Conservation (phyloP, 2,797 vertebrate species). For the Emydoidea blandingii region DNA sequence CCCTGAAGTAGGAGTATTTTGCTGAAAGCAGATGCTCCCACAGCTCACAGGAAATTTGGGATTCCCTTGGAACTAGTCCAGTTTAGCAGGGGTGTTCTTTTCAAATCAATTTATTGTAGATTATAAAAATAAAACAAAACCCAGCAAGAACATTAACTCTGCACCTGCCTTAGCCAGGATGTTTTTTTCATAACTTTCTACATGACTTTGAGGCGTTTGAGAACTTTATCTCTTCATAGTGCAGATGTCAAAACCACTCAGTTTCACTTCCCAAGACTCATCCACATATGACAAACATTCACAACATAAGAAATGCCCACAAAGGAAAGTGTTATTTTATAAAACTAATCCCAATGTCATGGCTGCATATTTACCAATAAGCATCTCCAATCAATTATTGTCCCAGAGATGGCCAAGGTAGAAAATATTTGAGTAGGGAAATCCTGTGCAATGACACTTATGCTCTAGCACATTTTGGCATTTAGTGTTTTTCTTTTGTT, state of each 20-base stretch:
- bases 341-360: slow-evolving; percentile 42
- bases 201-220: slow-evolving; percentile 7
- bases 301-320: neutral
- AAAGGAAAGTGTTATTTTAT: slow-evolving; percentile 24
- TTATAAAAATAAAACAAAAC: neutral
- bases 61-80: neutral
- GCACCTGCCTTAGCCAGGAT: neutral
- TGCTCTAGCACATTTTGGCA: neutral
- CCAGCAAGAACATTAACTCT: neutral
- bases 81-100: neutral
- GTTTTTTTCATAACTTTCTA: neutral
- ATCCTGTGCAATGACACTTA: slow-evolving; percentile 31
- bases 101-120: slow-evolving; percentile 2
- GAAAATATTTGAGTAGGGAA: neutral
- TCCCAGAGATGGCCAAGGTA: slow-evolving; percentile 30
- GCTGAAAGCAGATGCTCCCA: neutral
- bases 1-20: neutral
- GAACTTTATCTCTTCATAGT: neutral
- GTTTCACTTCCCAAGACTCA: slow-evolving; percentile 63
- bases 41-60: neutral
- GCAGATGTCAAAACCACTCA: slow-evolving; percentile 18
- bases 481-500: slow-evolving; percentile 2
- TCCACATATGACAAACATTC: neutral
- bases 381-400: slow-evolving; percentile 46
- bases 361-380: slow-evolving; percentile 33